Base-by-base conservation (phyloP, 2,888 invertebrate species). In the Chaetogeoica ovagalla region DNA sequence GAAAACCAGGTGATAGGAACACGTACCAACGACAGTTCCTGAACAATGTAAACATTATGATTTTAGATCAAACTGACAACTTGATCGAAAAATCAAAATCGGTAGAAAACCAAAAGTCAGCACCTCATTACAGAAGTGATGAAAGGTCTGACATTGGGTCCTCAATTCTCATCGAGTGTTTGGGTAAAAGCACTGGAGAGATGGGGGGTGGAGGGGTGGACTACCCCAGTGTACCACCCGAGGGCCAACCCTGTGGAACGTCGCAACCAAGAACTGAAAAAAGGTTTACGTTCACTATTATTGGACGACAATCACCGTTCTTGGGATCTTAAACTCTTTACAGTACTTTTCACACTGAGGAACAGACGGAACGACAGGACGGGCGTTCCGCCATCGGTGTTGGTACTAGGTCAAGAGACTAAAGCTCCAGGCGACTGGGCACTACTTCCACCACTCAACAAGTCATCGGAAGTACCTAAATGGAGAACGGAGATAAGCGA, bases 281-380 rank as follows among this genome's bases (percentile, higher is more conserved):
- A 21, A 0, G 48, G 21, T 7, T 15, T 48, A 19, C 21, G 66
- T 5, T 43, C 66, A n/a, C 71, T 82, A 72, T 66, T 81, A 81
- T 1, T 55, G 1, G n/a, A 57, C 3, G 57, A 15, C 4, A 57
- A 37, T 1, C 55, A 30, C n/a, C 13, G 55, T 55, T 70, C 55
- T 3, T 57, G 70, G 70, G 55, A 55, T 30, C 3, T 8, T 1
- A 30, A 70, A 43, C 19, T 70, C 3, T 9, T 19, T 3, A 9
- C 55, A 4, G 17, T 55, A 8, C 9, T 70, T 30, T 70, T 57
- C 11, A 30, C 19, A 11, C 11, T 57, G 5, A 30, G 55, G 4
- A 70, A 70, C 9, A 11, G 55, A 13, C 17, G 37, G 30, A 70
- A 57, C 30, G 19, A 57, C 2, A 17, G 5, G 30, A 70, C 70